Evolutionary conservation across 2,113 vertebrate genomes (phyloP), one percentile per base, ranked within the genome.

Genomic region (Jacana jacana): DNA sequence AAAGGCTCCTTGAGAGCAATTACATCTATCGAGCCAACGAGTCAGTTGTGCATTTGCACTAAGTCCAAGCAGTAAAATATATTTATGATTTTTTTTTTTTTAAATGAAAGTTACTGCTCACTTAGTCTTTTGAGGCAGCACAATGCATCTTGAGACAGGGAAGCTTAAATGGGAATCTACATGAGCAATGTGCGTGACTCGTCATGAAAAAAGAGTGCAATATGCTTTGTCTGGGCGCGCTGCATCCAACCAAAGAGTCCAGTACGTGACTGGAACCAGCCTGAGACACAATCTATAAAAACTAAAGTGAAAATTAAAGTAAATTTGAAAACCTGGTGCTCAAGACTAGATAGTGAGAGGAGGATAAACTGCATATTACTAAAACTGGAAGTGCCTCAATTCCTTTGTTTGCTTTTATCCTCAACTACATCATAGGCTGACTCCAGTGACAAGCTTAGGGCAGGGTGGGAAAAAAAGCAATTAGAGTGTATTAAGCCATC

Each of bases 1-100:
- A 96, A 96, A 95, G 91, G 92, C 80, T 97, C 80, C 93, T 87
- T 64, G 93, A 97, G 96, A 97, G 96, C 93, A 95, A 97, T 96
- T 97, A 95, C 88, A 86, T 92, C 92, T 87, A 93, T 95, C 7
- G 91, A 96, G 77, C 78, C 95, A 93, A 93, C 20, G 44, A 97
- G 92, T 95, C 83, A 81, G 96, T 91, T 96, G 92, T 79, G 73
- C 88, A 86, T 93, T 96, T 94, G 86, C 93, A 90, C 92, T 48
- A 90, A 95, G 88, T 84, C 83, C 77, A 94, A 93, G 93, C 71
- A 86, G 90, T 95, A 96, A 96, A 96, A 91, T 88, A 87, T 92
- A 95, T 96, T 94, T 97, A 93, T 94, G 83, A 91, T 92, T 88
- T 82, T 89, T 73, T 92, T 63, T 63, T 64, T 64, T 96, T 91